A percentile compares a stretch with the other conserved stretches of the same genome.
Conservation (phyloP, 2,888 invertebrate species). For the Netelia virgata region DNA sequence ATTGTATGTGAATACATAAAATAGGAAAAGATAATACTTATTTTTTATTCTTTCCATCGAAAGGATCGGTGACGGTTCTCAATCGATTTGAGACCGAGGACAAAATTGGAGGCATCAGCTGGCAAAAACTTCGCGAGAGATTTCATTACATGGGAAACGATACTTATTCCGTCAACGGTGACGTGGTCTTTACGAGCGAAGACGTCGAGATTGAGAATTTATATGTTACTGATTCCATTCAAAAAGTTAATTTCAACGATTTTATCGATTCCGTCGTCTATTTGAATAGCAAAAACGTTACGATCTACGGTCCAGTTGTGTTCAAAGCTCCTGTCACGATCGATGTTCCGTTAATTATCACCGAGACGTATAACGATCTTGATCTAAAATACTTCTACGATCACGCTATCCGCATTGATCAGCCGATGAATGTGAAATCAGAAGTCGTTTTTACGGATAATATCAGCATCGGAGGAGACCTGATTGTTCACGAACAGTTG, state of each 20-base stretch:
- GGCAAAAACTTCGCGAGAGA: slow-evolving; percentile 64
- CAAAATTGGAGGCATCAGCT: slow-evolving; percentile 71
- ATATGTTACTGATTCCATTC: slow-evolving; percentile 66
- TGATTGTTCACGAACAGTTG: slow-evolving; percentile 71
- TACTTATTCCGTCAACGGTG: slow-evolving; percentile 67
- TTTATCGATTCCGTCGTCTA: slow-evolving; percentile 73
- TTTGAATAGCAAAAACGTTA: slow-evolving; percentile 66
- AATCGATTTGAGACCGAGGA: slow-evolving; percentile 71
- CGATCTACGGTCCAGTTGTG: slow-evolving; percentile 72
- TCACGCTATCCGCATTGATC: slow-evolving; percentile 74
- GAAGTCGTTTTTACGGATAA: slow-evolving; percentile 73
- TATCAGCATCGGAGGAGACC: slow-evolving; percentile 68
- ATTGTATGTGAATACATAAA: background rate
- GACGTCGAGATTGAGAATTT: slow-evolving; percentile 69
- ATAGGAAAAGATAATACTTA: background rate
- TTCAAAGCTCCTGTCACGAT: slow-evolving; percentile 74
- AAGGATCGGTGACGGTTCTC: slow-evolving; percentile 72
- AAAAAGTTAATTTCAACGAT: slow-evolving; percentile 65
- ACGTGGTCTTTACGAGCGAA: slow-evolving; percentile 67
- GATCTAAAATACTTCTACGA: slow-evolving; percentile 74
- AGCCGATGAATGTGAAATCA: slow-evolving; percentile 67
- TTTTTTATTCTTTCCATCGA: slow-evolving; percentile 35
- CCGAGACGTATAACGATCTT: slow-evolving; percentile 73
- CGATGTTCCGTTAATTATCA: slow-evolving; percentile 66
- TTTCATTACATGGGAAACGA: slow-evolving; percentile 65